Evolutionary conservation across 1,140 invertebrate genomes (phyloP), one percentile per base, ranked within the genome.

Genomic region (Chlorops oryzae): DNA sequence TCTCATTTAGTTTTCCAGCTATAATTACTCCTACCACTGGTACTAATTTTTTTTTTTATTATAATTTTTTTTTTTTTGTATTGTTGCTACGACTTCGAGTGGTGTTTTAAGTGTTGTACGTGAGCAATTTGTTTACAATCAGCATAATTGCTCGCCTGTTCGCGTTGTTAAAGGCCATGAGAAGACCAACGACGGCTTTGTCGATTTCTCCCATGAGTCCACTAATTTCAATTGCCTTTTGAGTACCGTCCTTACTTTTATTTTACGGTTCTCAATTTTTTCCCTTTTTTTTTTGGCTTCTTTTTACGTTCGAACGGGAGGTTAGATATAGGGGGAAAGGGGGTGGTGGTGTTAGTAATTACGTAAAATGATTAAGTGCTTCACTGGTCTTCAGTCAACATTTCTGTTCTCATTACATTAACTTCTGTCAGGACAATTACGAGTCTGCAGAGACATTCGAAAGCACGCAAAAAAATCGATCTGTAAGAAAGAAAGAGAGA

Each of bases 91-190:
- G 65, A 62, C 60, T 65, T 65, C 62, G 62, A 55, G 62, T 64
- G n/a, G n/a, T n/a, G n/a, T n/a, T n/a, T n/a, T n/a, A 62, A 55
- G 58, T 51, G 48, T 51, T 59, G 41, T 57, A 69, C 65, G 59
- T 69, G 65, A 62, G 65, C 65, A 69, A 69, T 69, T 69, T 69
- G 65, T 69, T 69, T 66, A 65, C 65, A 63, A 69, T 69, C 65
- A 69, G 55, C 63, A 69, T 69, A 69, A 69, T 69, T 68, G 63
- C 51, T 39, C 18, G 28, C 28, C 17, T n/a, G 35, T 49, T 41
- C 22, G n/a, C n/a, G n/a, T n/a, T n/a, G n/a, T n/a, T n/a, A n/a
- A n/a, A n/a, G n/a, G n/a, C n/a, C n/a, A n/a, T n/a, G n/a, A n/a
- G n/a, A n/a, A n/a, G n/a, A n/a, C n/a, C n/a, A n/a, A n/a, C n/a